Conservation (phyloP, 2,113 vertebrate species). For the Labeo rohita region DNA sequence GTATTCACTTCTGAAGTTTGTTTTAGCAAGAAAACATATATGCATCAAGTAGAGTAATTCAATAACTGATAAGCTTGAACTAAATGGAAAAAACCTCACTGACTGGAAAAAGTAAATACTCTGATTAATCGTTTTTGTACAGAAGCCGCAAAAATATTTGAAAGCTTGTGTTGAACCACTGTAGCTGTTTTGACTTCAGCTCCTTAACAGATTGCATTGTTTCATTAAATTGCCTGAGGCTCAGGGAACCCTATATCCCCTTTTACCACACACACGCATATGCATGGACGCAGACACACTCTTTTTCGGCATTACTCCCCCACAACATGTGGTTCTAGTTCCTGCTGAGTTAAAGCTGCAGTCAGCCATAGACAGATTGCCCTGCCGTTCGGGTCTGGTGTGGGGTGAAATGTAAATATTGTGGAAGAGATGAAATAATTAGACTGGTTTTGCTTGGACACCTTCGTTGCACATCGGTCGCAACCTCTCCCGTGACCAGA, state of each 20-base stretch:
- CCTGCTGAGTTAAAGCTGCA: background rate
- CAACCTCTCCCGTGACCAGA: constrained; percentile 5
- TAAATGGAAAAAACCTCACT: background rate
- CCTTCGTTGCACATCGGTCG: background rate
- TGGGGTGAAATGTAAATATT: constrained; percentile 27
- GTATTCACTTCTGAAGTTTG: background rate
- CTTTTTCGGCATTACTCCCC: background rate
- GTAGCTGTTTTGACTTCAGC: constrained; percentile 31
- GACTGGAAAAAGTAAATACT: background rate
- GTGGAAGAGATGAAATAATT: constrained; percentile 38
- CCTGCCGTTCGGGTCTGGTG: background rate
- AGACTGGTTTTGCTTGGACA: background rate
- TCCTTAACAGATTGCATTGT: constrained; percentile 45
- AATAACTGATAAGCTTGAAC: background rate
- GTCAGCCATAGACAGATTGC: constrained; percentile 9
- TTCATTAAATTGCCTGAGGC: constrained; percentile 45
- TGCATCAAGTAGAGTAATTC: background rate
- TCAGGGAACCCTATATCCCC: constrained; percentile 24
- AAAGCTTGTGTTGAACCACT: background rate
- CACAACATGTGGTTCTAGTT: constrained; percentile 57
- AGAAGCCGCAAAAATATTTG: background rate
- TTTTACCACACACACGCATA: constrained; percentile 13
- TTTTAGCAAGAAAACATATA: background rate
- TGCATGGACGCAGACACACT: background rate
- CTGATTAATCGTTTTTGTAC: background rate